These are phyloP conservation scores for Artibeus jamaicensis DNA, from an alignment of 2,797 vertebrate species.

Conservation along the genomic window DNA sequence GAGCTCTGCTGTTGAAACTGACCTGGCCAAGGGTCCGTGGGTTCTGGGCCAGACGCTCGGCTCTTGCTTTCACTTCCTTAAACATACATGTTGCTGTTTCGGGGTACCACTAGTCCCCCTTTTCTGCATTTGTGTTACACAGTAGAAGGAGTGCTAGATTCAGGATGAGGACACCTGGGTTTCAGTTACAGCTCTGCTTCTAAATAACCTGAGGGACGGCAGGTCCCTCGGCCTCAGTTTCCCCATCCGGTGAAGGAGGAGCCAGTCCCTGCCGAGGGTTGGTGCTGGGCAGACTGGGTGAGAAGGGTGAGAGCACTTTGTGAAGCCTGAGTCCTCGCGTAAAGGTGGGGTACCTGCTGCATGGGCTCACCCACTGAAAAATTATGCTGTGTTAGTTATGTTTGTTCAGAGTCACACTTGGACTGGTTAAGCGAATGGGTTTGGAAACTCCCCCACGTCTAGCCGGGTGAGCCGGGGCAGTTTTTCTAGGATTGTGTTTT, in stretches of 20 bases:
- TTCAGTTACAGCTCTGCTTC: not conserved
- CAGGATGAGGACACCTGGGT: not conserved
- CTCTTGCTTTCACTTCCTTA: not conserved
- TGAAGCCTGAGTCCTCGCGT: not conserved
- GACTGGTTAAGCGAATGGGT: not conserved
- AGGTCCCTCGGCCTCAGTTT: not conserved
- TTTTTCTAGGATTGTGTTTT: not conserved
- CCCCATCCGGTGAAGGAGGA: not conserved
- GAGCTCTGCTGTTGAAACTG: not conserved
- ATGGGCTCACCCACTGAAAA: not conserved
- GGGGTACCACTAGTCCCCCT: not conserved
- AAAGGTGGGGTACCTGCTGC: not conserved
- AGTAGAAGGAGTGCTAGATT: not conserved
- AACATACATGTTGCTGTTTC: not conserved
- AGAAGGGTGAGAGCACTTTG: not conserved
- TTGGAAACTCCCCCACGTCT: not conserved
- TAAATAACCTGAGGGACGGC: not conserved
- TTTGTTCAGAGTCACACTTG: accelerated
- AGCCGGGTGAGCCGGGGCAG: not conserved
- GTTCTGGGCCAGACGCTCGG: not conserved
- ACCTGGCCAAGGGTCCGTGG: not conserved
- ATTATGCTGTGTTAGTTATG: accelerated
- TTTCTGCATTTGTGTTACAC: not conserved
- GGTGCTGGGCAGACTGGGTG: not conserved
- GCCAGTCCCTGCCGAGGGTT: not conserved